These are phyloP conservation scores for Sebastolobus alascanus DNA, from an alignment of 2,797 vertebrate species.

Conservation along the genomic window DNA sequence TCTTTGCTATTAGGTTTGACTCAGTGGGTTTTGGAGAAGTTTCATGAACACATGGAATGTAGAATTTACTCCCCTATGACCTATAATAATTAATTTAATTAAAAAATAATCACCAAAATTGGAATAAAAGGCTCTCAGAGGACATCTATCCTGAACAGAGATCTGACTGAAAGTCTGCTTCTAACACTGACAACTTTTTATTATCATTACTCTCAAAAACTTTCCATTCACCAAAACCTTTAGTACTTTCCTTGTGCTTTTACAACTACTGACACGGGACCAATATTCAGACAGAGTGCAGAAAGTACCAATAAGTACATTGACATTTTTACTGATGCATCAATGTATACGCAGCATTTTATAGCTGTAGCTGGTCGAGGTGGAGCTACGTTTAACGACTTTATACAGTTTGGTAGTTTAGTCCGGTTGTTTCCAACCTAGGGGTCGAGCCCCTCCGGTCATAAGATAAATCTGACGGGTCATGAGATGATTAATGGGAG, in stretches of 20 bases:
- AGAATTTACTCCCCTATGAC: neutral
- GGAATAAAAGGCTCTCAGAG: neutral
- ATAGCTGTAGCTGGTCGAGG: neutral
- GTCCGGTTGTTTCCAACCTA: neutral
- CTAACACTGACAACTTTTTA: neutral
- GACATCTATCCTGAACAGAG: neutral
- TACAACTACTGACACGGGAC: neutral
- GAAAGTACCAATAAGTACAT: no score
- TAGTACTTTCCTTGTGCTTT: neutral
- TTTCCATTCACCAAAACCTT: no score
- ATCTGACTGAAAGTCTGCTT: neutral
- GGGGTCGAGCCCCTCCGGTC: neutral
- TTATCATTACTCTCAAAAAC: no score
- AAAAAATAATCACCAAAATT: constrained; percentile 5
- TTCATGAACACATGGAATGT: neutral
- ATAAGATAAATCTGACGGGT: neutral
- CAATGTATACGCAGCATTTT: no score
- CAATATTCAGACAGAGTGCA: neutral
- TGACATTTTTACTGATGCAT: no score
- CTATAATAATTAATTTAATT: neutral
- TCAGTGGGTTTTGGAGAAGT: neutral
- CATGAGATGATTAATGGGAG: neutral
- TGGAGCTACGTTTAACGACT: neutral
- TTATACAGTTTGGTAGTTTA: neutral
- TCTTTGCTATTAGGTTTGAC: neutral